These are phyloP conservation scores for Corynorhinus townsendii DNA, from an alignment of 2,113 vertebrate genomes.

Conservation along the genomic window DNA sequence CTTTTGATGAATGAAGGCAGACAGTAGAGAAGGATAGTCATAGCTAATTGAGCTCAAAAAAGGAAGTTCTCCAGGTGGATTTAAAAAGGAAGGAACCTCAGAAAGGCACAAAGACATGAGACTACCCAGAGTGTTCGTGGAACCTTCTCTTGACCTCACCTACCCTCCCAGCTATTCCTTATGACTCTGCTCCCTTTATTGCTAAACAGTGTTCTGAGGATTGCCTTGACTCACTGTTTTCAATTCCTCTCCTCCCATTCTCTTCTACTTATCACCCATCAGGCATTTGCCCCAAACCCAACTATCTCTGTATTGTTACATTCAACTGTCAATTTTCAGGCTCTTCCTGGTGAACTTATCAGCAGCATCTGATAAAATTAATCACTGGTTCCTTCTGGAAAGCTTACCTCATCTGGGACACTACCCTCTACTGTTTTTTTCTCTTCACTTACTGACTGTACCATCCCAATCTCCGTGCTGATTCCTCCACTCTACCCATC, in stretches of 20 bases:
- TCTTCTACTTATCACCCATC: background rate
- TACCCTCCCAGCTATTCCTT: background rate
- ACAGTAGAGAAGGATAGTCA: background rate
- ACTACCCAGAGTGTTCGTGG: background rate
- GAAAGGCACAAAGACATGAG: background rate
- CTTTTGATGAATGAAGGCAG: background rate
- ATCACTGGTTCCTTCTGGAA: background rate
- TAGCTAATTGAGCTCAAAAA: background rate
- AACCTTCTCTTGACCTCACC: background rate
- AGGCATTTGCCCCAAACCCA: background rate
- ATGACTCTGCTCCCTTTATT: background rate
- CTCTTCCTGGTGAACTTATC: background rate
- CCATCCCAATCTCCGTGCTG: background rate
- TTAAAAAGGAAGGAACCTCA: background rate
- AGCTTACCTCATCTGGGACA: background rate
- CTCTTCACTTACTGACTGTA: background rate
- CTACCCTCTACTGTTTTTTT: background rate
- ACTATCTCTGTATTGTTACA: background rate
- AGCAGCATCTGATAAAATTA: background rate
- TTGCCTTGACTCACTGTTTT: background rate
- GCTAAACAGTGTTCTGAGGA: background rate
- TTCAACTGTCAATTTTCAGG: background rate
- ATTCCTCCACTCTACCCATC: background rate
- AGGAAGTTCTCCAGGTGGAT: background rate
- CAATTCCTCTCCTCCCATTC: background rate